Evolutionary conservation across 2,888 invertebrate genomes (phyloP).

Genomic region (Metellina segmentata): DNA sequence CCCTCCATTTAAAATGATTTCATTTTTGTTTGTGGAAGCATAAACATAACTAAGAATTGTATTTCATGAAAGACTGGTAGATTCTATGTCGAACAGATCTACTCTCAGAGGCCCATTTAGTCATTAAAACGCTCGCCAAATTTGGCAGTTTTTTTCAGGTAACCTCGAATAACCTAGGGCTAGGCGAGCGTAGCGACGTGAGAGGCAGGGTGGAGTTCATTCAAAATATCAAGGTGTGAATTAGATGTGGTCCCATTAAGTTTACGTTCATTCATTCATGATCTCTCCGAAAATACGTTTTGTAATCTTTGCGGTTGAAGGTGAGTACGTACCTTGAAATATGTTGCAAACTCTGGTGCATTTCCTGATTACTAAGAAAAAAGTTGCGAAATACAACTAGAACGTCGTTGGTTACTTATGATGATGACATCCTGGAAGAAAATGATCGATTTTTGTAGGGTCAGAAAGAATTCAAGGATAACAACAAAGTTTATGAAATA

Average conservation of each 20-base stretch:
- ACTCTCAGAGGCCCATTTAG: no score
- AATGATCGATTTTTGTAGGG: conserved; percentile 9
- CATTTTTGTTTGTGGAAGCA: no score
- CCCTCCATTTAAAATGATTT: no score
- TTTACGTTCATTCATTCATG: conserved; percentile 44
- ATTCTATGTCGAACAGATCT: no score
- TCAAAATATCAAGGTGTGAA: conserved; percentile 41
- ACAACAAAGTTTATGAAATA: no score
- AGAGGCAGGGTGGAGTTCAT: conserved; percentile 29
- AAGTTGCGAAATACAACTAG: not conserved
- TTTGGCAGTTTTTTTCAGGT: not conserved
- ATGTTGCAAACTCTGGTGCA: not conserved
- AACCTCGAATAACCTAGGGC: not conserved
- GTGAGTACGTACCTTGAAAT: not conserved
- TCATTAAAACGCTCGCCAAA: not conserved
- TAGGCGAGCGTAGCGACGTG: conserved; percentile 12
- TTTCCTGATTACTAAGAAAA: conserved; percentile 13
- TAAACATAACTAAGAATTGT: no score
- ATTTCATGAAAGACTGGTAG: no score
- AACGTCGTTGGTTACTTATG: conserved; percentile 1
- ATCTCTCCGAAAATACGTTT: not conserved
- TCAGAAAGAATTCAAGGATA: not conserved
- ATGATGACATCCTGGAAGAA: not conserved
- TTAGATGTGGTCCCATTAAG: conserved; percentile 28
- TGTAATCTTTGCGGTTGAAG: not conserved